A percentile compares a stretch with the other conserved stretches of the same genome.
These are phyloP conservation scores for Leptosomus discolor DNA, from an alignment of 2,113 vertebrate genomes.

Conservation along the genomic window DNA sequence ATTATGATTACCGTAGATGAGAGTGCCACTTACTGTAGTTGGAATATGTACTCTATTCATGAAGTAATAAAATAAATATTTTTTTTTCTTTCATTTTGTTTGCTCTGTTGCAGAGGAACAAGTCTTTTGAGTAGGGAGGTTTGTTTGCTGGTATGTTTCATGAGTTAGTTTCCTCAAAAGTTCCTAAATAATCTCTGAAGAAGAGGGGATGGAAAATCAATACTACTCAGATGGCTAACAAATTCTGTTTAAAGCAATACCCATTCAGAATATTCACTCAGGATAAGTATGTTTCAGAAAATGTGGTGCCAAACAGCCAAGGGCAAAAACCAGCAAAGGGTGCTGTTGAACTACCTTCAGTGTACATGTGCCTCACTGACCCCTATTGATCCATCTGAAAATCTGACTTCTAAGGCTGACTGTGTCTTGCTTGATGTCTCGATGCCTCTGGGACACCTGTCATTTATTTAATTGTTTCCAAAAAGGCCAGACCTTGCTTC, in stretches of 20 bases:
- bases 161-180: neutral
- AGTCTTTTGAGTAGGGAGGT: neutral
- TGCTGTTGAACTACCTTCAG: neutral
- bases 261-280: neutral
- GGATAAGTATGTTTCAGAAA: neutral
- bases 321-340: neutral
- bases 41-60: neutral
- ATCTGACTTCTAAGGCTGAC: neutral
- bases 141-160: neutral
- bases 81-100: neutral
- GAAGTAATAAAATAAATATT: neutral
- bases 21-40: neutral
- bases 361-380: neutral
- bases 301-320: neutral
- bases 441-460: neutral
- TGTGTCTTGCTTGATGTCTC: neutral
- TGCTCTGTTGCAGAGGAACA: neutral
- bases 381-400: neutral
- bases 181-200: neutral
- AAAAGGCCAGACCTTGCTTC: neutral
- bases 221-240: neutral
- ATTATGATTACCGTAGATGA: neutral
- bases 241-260: neutral
- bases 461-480: neutral
- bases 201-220: neutral